Conservation (phyloP, 2,888 invertebrate genomes). For the Callosobruchus maculatus region DNA sequence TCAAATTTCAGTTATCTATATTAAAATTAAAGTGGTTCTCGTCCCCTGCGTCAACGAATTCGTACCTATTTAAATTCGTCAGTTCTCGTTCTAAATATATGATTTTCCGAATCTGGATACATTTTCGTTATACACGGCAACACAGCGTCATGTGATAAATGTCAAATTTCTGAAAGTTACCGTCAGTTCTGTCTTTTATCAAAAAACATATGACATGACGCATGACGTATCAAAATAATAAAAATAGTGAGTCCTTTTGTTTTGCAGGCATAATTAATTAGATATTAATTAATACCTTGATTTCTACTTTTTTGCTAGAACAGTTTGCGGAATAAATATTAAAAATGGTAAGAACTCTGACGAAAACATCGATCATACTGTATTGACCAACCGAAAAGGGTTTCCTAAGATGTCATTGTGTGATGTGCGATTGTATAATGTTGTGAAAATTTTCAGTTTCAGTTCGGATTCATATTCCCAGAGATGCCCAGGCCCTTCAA, state of each 20-base stretch:
- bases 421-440: background rate
- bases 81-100: too few relatives aligned
- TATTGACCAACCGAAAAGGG: background rate
- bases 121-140: background rate
- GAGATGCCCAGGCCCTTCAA: slow-evolving; percentile 78
- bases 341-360: background rate
- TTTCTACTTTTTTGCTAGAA: background rate
- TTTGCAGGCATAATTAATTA: background rate
- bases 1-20: too few relatives aligned
- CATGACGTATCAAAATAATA: background rate
- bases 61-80: too few relatives aligned
- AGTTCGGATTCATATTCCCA: slow-evolving; percentile 86
- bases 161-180: background rate
- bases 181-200: background rate
- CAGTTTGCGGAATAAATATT: background rate
- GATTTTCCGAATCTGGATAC: too few relatives aligned
- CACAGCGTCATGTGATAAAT: background rate
- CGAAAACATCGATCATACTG: background rate
- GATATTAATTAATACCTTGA: background rate
- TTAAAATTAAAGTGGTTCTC: too few relatives aligned
- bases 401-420: background rate
- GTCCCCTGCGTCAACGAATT: too few relatives aligned
- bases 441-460: slow-evolving; percentile 52
- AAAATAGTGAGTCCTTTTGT: background rate
- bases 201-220: background rate